A percentile compares a stretch with the other conserved stretches of the same genome.
phyloP scores from a whole-genome alignment of 2,888 invertebrate genomes.

The Helicoverpa assulta region DNA sequence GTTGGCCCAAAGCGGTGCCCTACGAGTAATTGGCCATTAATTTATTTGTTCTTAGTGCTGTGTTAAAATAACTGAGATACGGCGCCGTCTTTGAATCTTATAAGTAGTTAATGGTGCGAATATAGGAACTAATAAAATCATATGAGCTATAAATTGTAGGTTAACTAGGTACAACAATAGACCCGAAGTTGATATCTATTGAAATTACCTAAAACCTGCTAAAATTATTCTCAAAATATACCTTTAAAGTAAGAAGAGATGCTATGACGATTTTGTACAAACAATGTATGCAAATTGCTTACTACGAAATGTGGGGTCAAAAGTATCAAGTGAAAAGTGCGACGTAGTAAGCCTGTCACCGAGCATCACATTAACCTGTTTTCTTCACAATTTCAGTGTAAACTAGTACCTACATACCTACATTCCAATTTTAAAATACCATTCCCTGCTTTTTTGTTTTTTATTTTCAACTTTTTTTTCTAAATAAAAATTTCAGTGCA shows the following conservation, averaged over 20 bases:
- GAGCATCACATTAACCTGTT: conserved; percentile 39
- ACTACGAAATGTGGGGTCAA: conserved; percentile 38
- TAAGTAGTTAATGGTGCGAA: neutral
- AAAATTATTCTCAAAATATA: neutral
- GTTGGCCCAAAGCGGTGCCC: conserved; percentile 75
- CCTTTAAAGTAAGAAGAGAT: neutral
- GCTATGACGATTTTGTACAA: neutral
- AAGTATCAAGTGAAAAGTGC: conserved; percentile 42
- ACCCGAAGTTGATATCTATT: neutral
- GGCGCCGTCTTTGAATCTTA: conserved; percentile 12
- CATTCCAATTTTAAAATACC: conserved; percentile 2
- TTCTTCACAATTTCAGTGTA: conserved; percentile 18
- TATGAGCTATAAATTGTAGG: neutral
- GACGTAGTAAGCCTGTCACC: conserved; percentile 31
- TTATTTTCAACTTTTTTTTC: neutral
- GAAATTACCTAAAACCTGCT: neutral
- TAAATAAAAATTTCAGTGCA: conserved; percentile 4
- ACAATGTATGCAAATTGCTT: conserved; percentile 25
- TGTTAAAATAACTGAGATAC: conserved; percentile 56
- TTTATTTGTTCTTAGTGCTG: conserved; percentile 63
- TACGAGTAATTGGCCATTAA: conserved; percentile 76
- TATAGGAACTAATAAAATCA: neutral
- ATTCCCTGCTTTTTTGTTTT: neutral
- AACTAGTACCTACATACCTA: too few relatives aligned
- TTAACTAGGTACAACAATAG: neutral